A percentile compares a stretch with the other conserved stretches of the same genome.
Conservation (phyloP, 2,113 vertebrate genomes). For the Callionymus lyra region DNA sequence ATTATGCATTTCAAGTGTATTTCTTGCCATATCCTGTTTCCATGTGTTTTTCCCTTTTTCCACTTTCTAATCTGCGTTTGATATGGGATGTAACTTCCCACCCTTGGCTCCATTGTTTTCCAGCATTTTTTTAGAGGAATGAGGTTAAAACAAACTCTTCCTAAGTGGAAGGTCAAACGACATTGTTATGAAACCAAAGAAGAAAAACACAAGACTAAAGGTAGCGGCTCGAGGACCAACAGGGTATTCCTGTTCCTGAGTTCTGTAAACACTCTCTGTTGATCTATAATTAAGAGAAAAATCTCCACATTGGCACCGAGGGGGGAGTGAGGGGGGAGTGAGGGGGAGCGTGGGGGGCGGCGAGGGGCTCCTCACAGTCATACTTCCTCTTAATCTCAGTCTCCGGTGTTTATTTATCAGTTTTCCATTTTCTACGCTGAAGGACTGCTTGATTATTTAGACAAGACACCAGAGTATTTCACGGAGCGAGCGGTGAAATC, state of each 20-base stretch:
- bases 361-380: constrained; percentile 27
- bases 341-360: too few relatives aligned
- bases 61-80: constrained; percentile 68
- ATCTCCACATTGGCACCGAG: constrained; percentile 48
- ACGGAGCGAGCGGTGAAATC: constrained; percentile 60
- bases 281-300: constrained; percentile 51
- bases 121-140: constrained; percentile 64
- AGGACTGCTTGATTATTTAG: constrained; percentile 72
- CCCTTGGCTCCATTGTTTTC: constrained; percentile 58
- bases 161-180: constrained; percentile 73
- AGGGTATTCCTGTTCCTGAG: constrained; percentile 47
- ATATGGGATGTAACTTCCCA: constrained; percentile 65
- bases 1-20: constrained; percentile 28
- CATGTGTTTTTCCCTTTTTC: constrained; percentile 62
- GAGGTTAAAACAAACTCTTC: constrained; percentile 69
- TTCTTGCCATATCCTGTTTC: constrained; percentile 33
- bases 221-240: constrained; percentile 38
- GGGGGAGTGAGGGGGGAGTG: too few relatives aligned
- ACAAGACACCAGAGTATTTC: constrained; percentile 64
- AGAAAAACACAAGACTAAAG: constrained; percentile 58
- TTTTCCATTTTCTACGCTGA: constrained; percentile 63
- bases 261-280: constrained; percentile 34
- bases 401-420: constrained; percentile 72
- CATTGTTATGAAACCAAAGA: constrained; percentile 58
- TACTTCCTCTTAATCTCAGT: constrained; percentile 49